Conservation (phyloP, 2,888 invertebrate species). For the Strigamia crassipes region DNA sequence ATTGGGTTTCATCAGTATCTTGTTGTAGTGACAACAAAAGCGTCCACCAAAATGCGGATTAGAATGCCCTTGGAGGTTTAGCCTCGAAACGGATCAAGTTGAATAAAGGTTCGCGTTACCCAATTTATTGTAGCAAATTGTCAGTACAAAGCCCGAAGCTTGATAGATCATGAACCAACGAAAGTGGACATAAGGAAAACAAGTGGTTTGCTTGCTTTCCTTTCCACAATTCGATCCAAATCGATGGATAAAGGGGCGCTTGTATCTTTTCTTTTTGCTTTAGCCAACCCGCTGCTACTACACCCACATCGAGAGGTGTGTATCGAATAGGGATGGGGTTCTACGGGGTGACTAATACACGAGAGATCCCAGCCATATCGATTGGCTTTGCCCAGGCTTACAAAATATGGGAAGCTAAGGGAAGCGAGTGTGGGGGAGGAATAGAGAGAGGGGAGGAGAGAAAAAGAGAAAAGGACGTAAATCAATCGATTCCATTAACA, state of each 20-base stretch:
- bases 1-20: neutral
- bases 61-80: neutral
- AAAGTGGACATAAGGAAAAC: conserved; percentile 36
- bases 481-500: conserved; percentile 47
- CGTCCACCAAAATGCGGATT: neutral
- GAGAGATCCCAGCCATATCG: conserved; percentile 38
- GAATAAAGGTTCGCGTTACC: neutral
- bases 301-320: conserved; percentile 39
- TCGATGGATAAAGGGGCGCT: neutral
- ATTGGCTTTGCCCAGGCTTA: conserved; percentile 40
- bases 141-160: conserved; percentile 2
- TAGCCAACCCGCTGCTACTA: conserved; percentile 29
- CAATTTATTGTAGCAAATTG: conserved; percentile 23
- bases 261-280: neutral
- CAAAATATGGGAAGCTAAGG: conserved; percentile 42
- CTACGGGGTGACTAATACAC: conserved; percentile 29
- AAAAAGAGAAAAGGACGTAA: conserved; percentile 44
- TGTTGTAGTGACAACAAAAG: neutral
- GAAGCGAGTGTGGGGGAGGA: conserved; percentile 43
- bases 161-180: neutral
- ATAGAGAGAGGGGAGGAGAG: conserved; percentile 13
- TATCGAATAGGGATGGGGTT: conserved; percentile 35
- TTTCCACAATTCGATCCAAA: conserved; percentile 32
- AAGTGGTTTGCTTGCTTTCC: conserved; percentile 21
- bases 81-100: neutral